These are phyloP conservation scores for Brachyalestes nurse DNA, from an alignment of 2,797 vertebrate species.

Conservation along the genomic window DNA sequence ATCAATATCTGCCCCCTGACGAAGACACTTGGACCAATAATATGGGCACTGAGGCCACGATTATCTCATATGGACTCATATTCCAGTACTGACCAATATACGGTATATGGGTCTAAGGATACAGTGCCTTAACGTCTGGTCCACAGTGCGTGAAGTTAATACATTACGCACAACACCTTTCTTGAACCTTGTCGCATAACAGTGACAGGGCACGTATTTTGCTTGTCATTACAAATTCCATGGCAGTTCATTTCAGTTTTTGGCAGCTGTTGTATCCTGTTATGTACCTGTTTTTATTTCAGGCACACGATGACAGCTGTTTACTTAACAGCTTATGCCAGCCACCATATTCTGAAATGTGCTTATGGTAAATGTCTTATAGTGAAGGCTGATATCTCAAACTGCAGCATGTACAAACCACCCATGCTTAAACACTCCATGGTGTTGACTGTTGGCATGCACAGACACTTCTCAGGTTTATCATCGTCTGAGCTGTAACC, in stretches of 20 bases:
- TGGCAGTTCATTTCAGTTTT: not conserved
- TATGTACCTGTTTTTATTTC: conserved; percentile 17
- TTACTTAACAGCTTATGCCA: conserved; percentile 6
- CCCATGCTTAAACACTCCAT: not conserved
- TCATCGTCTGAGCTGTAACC: not conserved
- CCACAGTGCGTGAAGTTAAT: not conserved
- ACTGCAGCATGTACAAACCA: not conserved
- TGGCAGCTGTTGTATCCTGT: not conserved
- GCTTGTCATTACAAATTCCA: conserved; percentile 11
- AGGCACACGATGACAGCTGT: conserved; percentile 1
- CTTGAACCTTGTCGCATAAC: not conserved
- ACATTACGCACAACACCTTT: not conserved
- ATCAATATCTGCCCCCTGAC: conserved; percentile 52
- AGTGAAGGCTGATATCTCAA: not conserved
- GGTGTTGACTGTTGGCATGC: not conserved
- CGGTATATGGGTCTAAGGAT: not conserved
- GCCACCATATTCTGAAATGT: conserved; percentile 4
- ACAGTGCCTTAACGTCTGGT: not conserved
- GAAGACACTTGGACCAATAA: conserved; percentile 35
- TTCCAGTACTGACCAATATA: conserved; percentile 14
- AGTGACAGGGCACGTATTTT: not conserved
- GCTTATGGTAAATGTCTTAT: conserved; percentile 15
- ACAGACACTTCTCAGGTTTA: conserved; percentile 9
- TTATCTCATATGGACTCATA: conserved; percentile 5
- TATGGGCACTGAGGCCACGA: conserved; percentile 10